These are phyloP conservation scores for Acipenser ruthenus DNA, from an alignment of 2,797 vertebrate genomes.

Conservation along the genomic window DNA sequence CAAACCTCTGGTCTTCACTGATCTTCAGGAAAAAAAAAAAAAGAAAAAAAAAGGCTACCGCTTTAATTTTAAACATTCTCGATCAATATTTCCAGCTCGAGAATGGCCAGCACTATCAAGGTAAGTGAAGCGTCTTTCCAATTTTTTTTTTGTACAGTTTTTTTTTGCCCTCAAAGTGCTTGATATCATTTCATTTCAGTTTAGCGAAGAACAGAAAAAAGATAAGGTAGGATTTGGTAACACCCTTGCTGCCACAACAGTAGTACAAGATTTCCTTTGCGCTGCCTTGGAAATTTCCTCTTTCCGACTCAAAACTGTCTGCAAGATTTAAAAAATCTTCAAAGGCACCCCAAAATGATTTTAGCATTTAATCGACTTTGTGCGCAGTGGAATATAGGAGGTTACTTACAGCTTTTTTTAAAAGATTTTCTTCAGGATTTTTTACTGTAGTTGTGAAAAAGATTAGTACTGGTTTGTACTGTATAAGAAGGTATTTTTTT, in stretches of 20 bases:
- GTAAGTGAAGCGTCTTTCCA: conserved; percentile 58
- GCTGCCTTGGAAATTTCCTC: conserved; percentile 82
- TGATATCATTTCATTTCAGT: conserved; percentile 16
- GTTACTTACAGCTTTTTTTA: neutral
- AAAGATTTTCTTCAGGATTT: neutral
- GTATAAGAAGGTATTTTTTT: neutral
- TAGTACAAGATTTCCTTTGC: conserved; percentile 81
- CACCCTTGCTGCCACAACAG: conserved; percentile 74
- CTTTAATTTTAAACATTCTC: conserved; percentile 64
- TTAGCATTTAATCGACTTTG: neutral
- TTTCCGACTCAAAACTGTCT: conserved; percentile 77
- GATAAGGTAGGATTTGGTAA: conserved; percentile 71
- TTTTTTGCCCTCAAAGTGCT: conserved; percentile 39
- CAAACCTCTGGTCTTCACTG: conserved; percentile 42
- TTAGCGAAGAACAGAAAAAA: conserved; percentile 34
- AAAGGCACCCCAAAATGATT: conserved; percentile 42
- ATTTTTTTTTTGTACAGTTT: conserved; percentile 41
- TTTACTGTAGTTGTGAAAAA: neutral
- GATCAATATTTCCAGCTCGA: conserved; percentile 65
- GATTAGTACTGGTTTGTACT: neutral
- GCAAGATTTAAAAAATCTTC: conserved; percentile 68
- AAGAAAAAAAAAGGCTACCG: conserved; percentile 43
- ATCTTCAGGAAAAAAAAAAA: conserved; percentile 44
- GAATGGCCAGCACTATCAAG: conserved; percentile 86
- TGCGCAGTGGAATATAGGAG: neutral